Percentiles rank a stretch among this genome's conserved stretches.
These are phyloP conservation scores for Sandelia bainsii DNA, from an alignment of 2,797 vertebrate species.

Conservation along the genomic window DNA sequence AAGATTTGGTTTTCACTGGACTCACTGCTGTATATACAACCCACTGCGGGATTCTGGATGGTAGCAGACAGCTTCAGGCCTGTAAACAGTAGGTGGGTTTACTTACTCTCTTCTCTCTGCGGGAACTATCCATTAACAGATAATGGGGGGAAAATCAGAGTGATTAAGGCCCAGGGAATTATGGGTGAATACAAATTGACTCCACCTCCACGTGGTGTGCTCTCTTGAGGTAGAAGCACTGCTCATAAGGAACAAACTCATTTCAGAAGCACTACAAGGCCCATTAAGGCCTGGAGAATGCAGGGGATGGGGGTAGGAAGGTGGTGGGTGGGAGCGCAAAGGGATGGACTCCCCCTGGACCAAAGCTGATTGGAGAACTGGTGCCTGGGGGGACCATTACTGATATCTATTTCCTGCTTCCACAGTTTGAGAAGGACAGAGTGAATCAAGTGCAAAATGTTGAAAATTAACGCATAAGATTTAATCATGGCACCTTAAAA, in stretches of 20 bases:
- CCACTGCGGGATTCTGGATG: slow-evolving; percentile 73
- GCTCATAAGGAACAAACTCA: slow-evolving; percentile 81
- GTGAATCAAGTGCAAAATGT: slow-evolving; percentile 73
- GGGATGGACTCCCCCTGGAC: slow-evolving; percentile 82
- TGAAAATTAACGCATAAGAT: slow-evolving; percentile 71
- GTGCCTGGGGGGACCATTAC: slow-evolving; percentile 72
- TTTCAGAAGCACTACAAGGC: slow-evolving; percentile 78
- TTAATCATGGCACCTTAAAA: slow-evolving; percentile 64
- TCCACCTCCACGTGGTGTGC: slow-evolving; percentile 85
- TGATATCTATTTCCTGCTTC: slow-evolving; percentile 79
- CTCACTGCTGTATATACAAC: slow-evolving; percentile 68
- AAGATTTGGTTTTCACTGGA: slow-evolving; percentile 67
- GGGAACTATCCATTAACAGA: slow-evolving; percentile 99
- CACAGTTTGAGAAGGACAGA: slow-evolving; percentile 70
- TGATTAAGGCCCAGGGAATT: slow-evolving; percentile 95
- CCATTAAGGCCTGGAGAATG: slow-evolving; percentile 78
- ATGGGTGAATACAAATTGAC: slow-evolving; percentile 93
- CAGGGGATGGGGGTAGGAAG: slow-evolving; percentile 68
- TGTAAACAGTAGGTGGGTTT: slow-evolving; percentile 88
- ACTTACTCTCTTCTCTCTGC: slow-evolving; percentile 85
- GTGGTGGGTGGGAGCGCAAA: slow-evolving; percentile 76
- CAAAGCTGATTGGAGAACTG: slow-evolving; percentile 81
- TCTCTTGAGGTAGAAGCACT: slow-evolving; percentile 79
- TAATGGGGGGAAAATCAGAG: slow-evolving; percentile 93
- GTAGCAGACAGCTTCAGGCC: slow-evolving; percentile 82